Evolutionary conservation across 1,140 invertebrate species (phyloP), one percentile per base, ranked within the genome.

Genomic region (Achatina immaculata): DNA sequence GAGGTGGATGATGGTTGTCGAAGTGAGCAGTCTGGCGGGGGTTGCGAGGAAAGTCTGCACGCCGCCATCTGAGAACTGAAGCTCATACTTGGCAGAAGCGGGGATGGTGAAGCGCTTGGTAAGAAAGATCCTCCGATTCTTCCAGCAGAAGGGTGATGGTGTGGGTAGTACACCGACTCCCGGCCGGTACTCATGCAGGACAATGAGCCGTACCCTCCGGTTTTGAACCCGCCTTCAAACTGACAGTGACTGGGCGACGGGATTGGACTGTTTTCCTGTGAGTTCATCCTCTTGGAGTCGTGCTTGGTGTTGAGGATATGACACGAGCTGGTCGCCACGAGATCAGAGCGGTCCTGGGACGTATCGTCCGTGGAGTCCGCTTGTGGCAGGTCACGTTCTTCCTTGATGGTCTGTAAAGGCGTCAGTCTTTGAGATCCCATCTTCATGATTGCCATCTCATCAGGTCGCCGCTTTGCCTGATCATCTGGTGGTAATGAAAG

Each of bases 51-150:
- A 1, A 88, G 76, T 21, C 88, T 79, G 74, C 88, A 88, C 3
- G 87, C 84, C 36, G 86, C 85, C 85, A 88, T 86, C 78, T 87
- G 88, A 24, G 85, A 83, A 45, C 83, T 87, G 75, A 87, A 83
- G n/a, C 78, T 82, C 45, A 75, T 76, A 38, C 36, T 62, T 16
- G 45, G 72, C 21, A 81, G 43, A 21, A 83, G 80, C 48, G 75
- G 36, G 14, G 66, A 71, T 7, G 78, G 65, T 24, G 84, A 82
- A 11, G 86, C 85, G 28, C 84, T 83, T 14, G 88, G 86, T 42
- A 87, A 78, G 76, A 86, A 87, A 14, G 86, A 84, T 21, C 84
- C 81, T 16, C 79, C 81, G 28, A 73, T 73, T 40, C 84, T 78
- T 51, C 85, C 86, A 19, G 85, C 79, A 28, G 85, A 77, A 0